A percentile compares a stretch with the other conserved stretches of the same genome.
phyloP scores from a whole-genome alignment of 2,113 vertebrate species.

The Murina feae region DNA sequence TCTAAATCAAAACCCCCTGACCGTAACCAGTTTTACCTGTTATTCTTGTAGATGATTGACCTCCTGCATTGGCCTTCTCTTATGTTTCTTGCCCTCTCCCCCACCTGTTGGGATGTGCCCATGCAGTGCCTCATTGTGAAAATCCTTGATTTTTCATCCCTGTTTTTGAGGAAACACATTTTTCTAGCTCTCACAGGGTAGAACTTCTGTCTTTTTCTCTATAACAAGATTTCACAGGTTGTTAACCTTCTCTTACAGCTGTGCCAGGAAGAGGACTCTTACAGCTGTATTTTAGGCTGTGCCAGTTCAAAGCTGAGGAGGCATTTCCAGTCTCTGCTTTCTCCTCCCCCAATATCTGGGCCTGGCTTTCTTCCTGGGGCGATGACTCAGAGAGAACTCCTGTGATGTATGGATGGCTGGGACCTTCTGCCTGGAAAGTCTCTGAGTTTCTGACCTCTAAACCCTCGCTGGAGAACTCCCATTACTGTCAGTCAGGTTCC shows the following conservation, averaged over 20 bases:
- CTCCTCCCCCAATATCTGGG: not conserved
- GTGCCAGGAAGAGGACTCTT: not conserved
- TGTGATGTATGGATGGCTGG: not conserved
- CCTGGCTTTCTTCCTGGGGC: not conserved
- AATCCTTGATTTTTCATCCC: not conserved
- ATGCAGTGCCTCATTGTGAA: not conserved
- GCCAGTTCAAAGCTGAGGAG: not conserved
- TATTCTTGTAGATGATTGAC: not conserved
- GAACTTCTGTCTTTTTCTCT: not conserved
- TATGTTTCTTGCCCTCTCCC: not conserved
- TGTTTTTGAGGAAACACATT: not conserved
- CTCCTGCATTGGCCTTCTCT: not conserved
- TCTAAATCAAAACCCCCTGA: not conserved
- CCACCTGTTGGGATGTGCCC: not conserved
- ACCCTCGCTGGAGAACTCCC: not conserved
- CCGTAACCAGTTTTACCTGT: not conserved
- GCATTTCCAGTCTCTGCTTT: not conserved
- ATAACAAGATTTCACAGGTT: not conserved
- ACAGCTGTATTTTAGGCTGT: not conserved
- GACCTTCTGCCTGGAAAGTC: not conserved
- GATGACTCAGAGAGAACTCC: not conserved
- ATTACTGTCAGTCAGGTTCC: not conserved
- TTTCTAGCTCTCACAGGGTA: not conserved
- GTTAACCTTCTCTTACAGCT: not conserved
- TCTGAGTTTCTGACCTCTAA: not conserved